These are phyloP conservation scores for Prunella himalayana DNA, from an alignment of 2,113 vertebrate species.

Conservation along the genomic window DNA sequence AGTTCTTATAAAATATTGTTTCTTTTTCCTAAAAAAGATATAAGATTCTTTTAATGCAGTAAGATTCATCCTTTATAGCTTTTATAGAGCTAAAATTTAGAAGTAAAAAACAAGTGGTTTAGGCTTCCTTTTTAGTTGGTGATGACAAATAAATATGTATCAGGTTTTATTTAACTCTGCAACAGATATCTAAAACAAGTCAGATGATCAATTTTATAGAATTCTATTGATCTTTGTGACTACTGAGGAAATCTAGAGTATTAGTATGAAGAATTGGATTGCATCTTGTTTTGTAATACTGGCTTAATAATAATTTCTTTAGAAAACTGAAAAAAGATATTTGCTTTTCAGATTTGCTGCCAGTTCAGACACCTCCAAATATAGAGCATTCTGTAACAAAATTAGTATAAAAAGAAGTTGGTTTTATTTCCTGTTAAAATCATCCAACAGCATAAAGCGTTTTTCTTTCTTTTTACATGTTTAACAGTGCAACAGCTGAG, in stretches of 20 bases:
- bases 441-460: neutral
- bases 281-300: neutral
- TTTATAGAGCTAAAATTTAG: neutral
- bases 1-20: neutral
- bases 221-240: neutral
- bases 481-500: neutral
- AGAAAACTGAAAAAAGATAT: neutral
- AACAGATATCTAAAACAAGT: neutral
- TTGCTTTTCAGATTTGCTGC: neutral
- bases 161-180: neutral
- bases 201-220: neutral
- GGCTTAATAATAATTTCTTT: neutral
- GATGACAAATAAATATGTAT: neutral
- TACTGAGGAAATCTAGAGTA: neutral
- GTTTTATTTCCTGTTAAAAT: neutral
- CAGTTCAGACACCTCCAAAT: neutral
- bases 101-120: neutral
- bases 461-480: neutral
- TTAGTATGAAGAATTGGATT: neutral
- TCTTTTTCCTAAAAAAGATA: neutral
- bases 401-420: neutral
- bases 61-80: neutral
- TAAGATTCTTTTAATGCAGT: neutral
- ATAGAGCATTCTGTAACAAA: neutral
- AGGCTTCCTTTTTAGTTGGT: neutral